Evolutionary conservation across 1,140 invertebrate species (phyloP), one percentile per base, ranked within the genome.

Genomic region (Psilanteris sp.): DNA sequence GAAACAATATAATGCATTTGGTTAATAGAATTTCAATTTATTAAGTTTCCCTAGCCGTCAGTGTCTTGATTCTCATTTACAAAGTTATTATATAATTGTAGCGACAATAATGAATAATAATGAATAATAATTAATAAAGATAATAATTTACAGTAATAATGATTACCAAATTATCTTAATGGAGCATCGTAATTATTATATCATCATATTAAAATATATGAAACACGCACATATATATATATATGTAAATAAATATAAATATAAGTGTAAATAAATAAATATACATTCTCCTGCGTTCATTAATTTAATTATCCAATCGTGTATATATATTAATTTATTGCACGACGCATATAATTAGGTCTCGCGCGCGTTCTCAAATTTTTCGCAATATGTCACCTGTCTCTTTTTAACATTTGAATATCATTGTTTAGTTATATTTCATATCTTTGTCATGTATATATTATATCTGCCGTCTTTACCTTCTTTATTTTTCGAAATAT

Each of bases 21-120:
- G 79, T 85, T 85, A 83, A 85, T 85, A 85, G 82, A 85, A 85
- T 85, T 85, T 84, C 81, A 85, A 85, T 85, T 85, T 85, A 85
- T 85, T 85, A 83, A 83, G 84, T 85, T 84, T 76, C 70, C 81
- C 82, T 85, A 84, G 82, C 83, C 80, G 73, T 84, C 81, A 79
- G 77, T 85, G 81, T 84, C 83, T 85, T 83, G 81, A 83, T 85
- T 85, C 83, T 84, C 83, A 85, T 85, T 85, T 85, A 85, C 82
- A 85, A 85, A 85, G 84, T 54, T 84, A 85, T 85, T 77, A 84
- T 84, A 85, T 83, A 77, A 70, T 72, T 79, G 62, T 71, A 78
- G 74, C 68, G 59, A 54, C 75, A 74, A 77, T 80, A 78, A 79
- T 67, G 52, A 62, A 64, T 68, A 73, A 78, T 72, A 41, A 70